Percentiles rank a stretch among this genome's conserved stretches.
Evolutionary conservation across 2,797 vertebrate species (phyloP).

Genomic region (Rhabdophis nuchalis): DNA sequence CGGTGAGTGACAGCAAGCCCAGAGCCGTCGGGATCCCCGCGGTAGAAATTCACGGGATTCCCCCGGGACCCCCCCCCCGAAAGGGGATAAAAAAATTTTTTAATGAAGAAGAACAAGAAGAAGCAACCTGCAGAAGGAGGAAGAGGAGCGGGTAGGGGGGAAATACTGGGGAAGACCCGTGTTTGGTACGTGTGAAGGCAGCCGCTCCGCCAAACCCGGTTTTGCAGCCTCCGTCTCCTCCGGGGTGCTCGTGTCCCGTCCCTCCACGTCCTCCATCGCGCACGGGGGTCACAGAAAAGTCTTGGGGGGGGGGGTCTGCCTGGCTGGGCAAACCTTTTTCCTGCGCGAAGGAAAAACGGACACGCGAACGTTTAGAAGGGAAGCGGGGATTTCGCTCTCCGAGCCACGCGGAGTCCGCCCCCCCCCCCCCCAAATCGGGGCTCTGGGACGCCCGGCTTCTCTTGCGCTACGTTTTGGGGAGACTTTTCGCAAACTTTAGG

Average conservation of each 20-base stretch:
- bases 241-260: too few species aligned
- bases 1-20: neutral
- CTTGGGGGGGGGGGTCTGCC: neutral
- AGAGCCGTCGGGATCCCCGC: neutral
- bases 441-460: neutral
- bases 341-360: neutral
- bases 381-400: neutral
- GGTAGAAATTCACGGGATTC: neutral
- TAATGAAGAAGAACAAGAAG: too few species aligned
- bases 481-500: neutral
- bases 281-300: neutral
- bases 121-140: too few species aligned
- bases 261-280: neutral
- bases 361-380: neutral
- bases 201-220: too few species aligned
- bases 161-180: too few species aligned
- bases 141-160: too few species aligned
- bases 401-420: neutral
- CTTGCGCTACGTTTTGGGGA: neutral
- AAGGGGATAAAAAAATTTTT: too few species aligned
- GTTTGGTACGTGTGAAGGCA: neutral
- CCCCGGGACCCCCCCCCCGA: neutral
- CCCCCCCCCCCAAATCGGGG: too few species aligned
- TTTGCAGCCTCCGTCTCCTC: neutral
- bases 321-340: neutral